Evolutionary conservation across 2,113 vertebrate genomes (phyloP).

Genomic region (Myocastor coypus): DNA sequence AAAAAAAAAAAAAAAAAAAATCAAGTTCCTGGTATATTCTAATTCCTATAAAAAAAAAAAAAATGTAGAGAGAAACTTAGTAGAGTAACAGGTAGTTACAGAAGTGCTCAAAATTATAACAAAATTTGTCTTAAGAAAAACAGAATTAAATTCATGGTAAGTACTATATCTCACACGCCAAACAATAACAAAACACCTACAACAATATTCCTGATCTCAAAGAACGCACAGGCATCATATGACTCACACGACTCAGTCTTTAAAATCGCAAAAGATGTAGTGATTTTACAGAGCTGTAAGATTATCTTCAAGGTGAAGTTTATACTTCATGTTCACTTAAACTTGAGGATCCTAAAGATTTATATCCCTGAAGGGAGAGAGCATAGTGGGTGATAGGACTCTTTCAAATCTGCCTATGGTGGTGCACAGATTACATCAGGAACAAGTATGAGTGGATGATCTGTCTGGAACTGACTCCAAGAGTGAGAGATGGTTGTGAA

Average conservation of each 20-base stretch:
- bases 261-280: background rate
- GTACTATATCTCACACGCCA: background rate
- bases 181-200: background rate
- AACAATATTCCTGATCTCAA: background rate
- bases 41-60: constrained; percentile 32
- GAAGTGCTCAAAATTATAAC: background rate
- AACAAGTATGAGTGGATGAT: background rate
- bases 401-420: background rate
- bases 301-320: background rate
- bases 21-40: background rate
- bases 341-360: constrained; percentile 9
- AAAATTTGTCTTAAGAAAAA: constrained; percentile 55
- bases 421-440: background rate
- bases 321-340: background rate
- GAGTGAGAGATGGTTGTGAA: background rate
- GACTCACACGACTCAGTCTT: background rate
- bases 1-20: background rate
- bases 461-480: background rate
- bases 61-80: constrained; percentile 17
- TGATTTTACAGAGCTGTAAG: background rate
- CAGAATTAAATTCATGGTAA: background rate
- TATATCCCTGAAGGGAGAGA: background rate
- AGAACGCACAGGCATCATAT: background rate
- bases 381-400: background rate
- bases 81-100: background rate